A percentile compares a stretch with the other conserved stretches of the same genome.
Evolutionary conservation across 2,113 vertebrate genomes (phyloP).

Genomic region (Rhinichthys klamathensis): DNA sequence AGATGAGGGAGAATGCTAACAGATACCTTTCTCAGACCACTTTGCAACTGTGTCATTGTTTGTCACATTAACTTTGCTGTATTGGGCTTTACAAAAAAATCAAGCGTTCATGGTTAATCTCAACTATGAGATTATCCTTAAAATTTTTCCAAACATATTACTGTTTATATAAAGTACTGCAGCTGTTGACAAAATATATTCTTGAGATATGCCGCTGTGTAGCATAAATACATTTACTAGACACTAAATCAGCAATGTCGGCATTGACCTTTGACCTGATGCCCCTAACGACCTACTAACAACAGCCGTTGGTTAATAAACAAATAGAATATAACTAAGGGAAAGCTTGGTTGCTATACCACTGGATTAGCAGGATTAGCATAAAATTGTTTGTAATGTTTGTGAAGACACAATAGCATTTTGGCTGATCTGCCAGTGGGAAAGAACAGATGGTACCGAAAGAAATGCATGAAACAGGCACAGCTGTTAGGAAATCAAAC

Average conservation of each 20-base stretch:
- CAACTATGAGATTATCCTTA: not conserved
- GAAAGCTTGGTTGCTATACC: not conserved
- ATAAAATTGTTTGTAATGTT: not conserved
- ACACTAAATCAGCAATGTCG: not conserved
- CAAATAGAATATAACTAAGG: not conserved
- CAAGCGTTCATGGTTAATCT: not conserved
- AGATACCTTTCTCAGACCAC: not conserved
- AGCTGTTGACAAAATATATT: not conserved
- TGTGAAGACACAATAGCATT: conserved; percentile 10
- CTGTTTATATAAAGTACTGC: not conserved
- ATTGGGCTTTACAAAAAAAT: too few relatives aligned
- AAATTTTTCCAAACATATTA: not conserved
- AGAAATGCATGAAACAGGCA: conserved; percentile 11
- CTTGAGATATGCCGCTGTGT: not conserved
- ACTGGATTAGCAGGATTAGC: conserved; percentile 7
- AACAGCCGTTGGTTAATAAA: not conserved
- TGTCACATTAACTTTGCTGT: not conserved
- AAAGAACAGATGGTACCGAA: not conserved
- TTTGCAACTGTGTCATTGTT: not conserved
- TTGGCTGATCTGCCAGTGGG: conserved; percentile 17
- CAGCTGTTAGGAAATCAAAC: not conserved
- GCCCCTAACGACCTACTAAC: not conserved
- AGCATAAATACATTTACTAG: not conserved
- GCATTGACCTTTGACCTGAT: not conserved
- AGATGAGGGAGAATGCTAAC: conserved; percentile 2